Percentiles rank a stretch among this genome's conserved stretches.
phyloP scores from a whole-genome alignment of 2,797 vertebrate genomes.

The Phylloscopus collybita region DNA sequence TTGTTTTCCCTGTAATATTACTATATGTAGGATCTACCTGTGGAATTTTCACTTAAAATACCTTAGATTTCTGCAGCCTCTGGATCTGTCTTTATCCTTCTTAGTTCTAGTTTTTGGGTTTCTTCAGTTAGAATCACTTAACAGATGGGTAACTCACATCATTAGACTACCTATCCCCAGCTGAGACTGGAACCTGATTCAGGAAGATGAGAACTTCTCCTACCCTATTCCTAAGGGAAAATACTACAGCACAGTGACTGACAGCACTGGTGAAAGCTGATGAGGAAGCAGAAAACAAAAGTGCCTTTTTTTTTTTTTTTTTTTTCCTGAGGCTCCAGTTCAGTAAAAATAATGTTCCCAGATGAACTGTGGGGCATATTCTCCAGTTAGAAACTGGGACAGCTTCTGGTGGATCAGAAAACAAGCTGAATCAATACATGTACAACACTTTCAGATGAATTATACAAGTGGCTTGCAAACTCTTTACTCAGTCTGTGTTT shows the following conservation, averaged over 20 bases:
- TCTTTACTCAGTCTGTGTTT: slow-evolving; percentile 61
- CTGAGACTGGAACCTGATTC: background rate
- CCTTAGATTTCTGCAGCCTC: background rate
- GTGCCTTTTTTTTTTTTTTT: background rate
- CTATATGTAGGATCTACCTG: background rate
- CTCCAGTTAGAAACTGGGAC: background rate
- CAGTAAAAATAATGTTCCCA: background rate
- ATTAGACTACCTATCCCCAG: background rate
- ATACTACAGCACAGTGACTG: background rate
- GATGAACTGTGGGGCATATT: background rate
- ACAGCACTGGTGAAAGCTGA: background rate
- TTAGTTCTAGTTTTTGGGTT: background rate
- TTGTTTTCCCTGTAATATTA: background rate
- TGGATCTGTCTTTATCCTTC: background rate
- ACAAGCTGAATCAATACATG: slow-evolving; percentile 4
- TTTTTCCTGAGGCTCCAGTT: background rate
- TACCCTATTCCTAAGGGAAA: background rate
- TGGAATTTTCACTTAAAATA: background rate
- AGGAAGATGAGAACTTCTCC: background rate
- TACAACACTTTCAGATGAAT: slow-evolving; percentile 58
- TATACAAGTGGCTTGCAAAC: slow-evolving; percentile 55
- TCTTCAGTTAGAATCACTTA: background rate
- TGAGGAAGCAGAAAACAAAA: background rate
- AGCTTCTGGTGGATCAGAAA: slow-evolving; percentile 7
- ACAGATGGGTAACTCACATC: background rate